phyloP scores from a whole-genome alignment of 2,888 invertebrate genomes.

The Apotomis capreana region DNA sequence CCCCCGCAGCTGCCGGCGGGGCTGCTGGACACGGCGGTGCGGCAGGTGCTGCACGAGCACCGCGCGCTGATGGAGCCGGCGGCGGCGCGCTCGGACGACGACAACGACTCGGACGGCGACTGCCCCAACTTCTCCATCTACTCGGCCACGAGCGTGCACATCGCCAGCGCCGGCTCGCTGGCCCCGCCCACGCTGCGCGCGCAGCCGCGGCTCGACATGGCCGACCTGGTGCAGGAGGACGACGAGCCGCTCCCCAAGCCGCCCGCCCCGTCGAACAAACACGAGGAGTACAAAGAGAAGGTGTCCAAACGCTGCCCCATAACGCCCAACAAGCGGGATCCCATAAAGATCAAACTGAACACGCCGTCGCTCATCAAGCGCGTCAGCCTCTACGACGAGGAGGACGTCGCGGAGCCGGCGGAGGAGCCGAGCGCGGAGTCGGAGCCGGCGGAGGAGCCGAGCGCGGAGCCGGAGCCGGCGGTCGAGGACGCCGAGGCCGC shows the following conservation, averaged over 20 bases:
- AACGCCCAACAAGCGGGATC: constrained; percentile 68
- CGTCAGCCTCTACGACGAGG: constrained; percentile 82
- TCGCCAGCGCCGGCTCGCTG: constrained; percentile 79
- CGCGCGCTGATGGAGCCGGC: constrained; percentile 55
- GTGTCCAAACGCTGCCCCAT: constrained; percentile 72
- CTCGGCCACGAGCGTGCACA: constrained; percentile 90
- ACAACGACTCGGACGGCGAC: constrained; percentile 83
- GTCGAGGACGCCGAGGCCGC: constrained; percentile 30
- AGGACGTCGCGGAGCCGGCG: constrained; percentile 53
- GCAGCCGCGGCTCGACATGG: constrained; percentile 48
- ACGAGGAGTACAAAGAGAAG: constrained; percentile 69
- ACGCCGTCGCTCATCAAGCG: constrained; percentile 79
- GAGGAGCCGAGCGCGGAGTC: constrained; percentile 71
- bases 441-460: too few species aligned
- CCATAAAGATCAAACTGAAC: constrained; percentile 74
- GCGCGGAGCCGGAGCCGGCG: constrained; percentile 2
- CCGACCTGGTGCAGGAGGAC: constrained; percentile 61
- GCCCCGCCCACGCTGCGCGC: constrained; percentile 45
- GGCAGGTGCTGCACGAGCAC: constrained; percentile 68
- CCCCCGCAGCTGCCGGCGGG: constrained; percentile 36
- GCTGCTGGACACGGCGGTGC: constrained; percentile 48
- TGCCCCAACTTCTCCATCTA: constrained; percentile 94
- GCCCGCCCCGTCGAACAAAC: constrained; percentile 46
- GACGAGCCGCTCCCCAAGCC: constrained; percentile 51
- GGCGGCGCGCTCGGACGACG: constrained; percentile 61